Evolutionary conservation across 92 coral and sea anemone genomes (phyloP), one percentile per base, ranked within the genome.

Genomic region (Paragorgia papillata): DNA sequence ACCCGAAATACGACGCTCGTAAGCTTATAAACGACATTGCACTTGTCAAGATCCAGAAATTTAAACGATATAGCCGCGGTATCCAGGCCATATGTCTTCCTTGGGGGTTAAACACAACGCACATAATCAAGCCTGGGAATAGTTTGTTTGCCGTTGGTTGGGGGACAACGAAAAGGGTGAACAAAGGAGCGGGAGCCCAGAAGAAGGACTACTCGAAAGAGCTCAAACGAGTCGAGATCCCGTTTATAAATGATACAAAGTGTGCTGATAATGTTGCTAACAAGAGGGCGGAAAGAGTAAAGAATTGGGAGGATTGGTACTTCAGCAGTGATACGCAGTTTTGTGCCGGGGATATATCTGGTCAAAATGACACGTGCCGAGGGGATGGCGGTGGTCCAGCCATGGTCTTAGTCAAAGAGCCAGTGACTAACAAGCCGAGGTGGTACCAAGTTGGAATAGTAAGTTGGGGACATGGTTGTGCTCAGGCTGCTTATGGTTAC

Each of bases 371-470:
- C 56, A 24, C 85, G 2, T 89, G 95, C 59, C 26, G 26, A 0
- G 91, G 96, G 27, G 96, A 90, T 56, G 62, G 84, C 34, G 96
- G 91, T 3, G 96, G 96, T 10, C 81, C 91, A 0, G 78, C 64
- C 1, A 53, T 71, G 78, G 78, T 71, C 19, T 27, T 54, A 3
- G 14, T 17, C 22, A 4, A 26, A 2, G 28, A 71, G 53, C 62
- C 78, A 3, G 49, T 14, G 27, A 51, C 54, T 17, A 55, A 61
- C 22, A 56, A 44, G n/a, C 13, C 21, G 49, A 31, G 64, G 39
- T 55, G 84, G 74, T 50, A 30, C 18, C 73, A 64, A 63, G 43
- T 61, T 26, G 65, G 73, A 15, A 71, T 71, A 15, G 49, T 71
- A 54, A 71, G 78, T 50, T 71, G 78, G 78, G 78, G 78, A 2